Conservation (phyloP, 2,888 invertebrate genomes). For the Stegophylla sp. region DNA sequence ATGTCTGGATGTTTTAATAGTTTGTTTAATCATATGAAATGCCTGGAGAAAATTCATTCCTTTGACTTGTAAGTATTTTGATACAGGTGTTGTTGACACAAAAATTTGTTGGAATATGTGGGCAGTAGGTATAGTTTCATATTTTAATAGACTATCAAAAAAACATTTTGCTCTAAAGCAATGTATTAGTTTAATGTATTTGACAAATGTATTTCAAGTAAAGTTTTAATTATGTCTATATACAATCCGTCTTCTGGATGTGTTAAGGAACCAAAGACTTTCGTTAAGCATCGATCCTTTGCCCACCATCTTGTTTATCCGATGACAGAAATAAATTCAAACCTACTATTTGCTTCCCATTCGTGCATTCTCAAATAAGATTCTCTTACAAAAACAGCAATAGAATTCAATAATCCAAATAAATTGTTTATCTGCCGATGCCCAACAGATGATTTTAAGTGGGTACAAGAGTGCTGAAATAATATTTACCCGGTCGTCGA, state of each 20-base stretch:
- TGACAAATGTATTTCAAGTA: not conserved
- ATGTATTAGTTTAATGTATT: not conserved
- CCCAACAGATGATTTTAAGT: no score
- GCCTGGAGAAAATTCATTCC: not conserved
- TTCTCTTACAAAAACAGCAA: not conserved
- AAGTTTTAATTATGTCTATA: not conserved
- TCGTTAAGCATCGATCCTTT: not conserved
- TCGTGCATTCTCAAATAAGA: not conserved
- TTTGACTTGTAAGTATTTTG: not conserved
- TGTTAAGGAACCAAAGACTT: constrained; percentile 15
- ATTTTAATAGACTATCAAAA: not conserved
- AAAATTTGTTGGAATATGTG: not conserved
- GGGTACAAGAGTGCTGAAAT: no score
- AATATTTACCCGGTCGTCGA: no score
- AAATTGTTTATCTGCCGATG: no score
- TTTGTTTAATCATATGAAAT: not conserved
- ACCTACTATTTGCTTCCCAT: not conserved
- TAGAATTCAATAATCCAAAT: not conserved
- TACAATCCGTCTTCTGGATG: not conserved
- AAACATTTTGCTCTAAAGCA: not conserved
- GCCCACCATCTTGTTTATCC: constrained; percentile 1
- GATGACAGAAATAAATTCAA: not conserved
- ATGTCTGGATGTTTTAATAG: not conserved
- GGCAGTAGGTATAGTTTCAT: not conserved
- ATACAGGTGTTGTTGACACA: not conserved